Evolutionary conservation across 1,140 invertebrate genomes (phyloP).

Genomic region (Rhizoglyphus robini): DNA sequence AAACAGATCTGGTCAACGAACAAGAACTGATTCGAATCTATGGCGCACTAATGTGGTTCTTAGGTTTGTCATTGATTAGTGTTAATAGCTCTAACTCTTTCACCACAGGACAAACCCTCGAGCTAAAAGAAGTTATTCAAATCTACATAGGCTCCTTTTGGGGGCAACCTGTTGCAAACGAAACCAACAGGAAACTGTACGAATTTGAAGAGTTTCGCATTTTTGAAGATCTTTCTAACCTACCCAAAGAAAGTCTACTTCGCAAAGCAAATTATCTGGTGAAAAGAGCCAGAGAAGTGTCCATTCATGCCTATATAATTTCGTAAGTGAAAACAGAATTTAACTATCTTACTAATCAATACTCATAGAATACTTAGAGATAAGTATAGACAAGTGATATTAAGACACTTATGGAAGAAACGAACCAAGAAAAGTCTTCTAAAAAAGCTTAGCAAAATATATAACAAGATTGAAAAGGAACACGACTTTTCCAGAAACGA

Average conservation of each 20-base stretch:
- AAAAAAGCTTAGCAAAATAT: constrained; percentile 38
- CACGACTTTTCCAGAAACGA: constrained; percentile 43
- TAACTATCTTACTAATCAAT: background rate
- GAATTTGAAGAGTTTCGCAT: constrained; percentile 45
- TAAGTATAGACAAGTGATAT: constrained; percentile 34
- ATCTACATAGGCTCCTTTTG: constrained; percentile 51
- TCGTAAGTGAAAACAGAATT: constrained; percentile 24
- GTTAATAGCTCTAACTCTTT: background rate
- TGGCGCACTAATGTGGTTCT: constrained; percentile 60
- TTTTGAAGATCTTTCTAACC: constrained; percentile 42
- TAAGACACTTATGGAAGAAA: constrained; percentile 46
- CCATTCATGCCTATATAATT: constrained; percentile 47
- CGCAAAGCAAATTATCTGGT: constrained; percentile 48
- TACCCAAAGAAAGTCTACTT: constrained; percentile 44
- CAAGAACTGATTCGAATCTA: constrained; percentile 60
- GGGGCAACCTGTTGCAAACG: constrained; percentile 45
- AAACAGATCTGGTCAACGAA: constrained; percentile 57
- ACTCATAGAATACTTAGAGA: background rate
- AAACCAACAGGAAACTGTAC: constrained; percentile 44
- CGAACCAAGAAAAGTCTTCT: constrained; percentile 48
- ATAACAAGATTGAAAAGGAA: constrained; percentile 34
- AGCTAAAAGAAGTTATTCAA: constrained; percentile 47
- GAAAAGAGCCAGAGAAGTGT: constrained; percentile 44
- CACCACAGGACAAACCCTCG: constrained; percentile 36
- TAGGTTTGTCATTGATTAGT: constrained; percentile 31